A percentile compares a stretch with the other conserved stretches of the same genome.
Evolutionary conservation across 2,888 invertebrate species (phyloP).

Genomic region (Salpingus planirostris): DNA sequence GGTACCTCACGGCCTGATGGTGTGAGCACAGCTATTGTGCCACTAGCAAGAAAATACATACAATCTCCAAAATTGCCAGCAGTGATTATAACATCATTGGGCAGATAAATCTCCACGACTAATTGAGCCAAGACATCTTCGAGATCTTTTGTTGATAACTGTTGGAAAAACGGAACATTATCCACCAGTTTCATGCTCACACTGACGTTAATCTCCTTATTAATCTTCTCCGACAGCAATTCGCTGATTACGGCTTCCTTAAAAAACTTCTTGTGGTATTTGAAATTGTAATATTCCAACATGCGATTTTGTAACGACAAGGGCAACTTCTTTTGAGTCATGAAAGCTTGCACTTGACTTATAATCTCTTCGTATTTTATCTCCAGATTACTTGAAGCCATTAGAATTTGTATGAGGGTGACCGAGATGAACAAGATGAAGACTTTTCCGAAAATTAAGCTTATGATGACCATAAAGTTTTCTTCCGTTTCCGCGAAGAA

Average conservation of each 20-base stretch:
- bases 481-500: no score
- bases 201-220: background rate
- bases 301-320: slow-evolving; percentile 34
- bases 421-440: slow-evolving; percentile 44
- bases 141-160: background rate
- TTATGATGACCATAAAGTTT: slow-evolving; percentile 3
- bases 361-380: slow-evolving; percentile 40
- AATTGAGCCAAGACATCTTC: background rate
- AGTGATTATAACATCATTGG: background rate
- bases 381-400: slow-evolving; percentile 23
- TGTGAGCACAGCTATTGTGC: background rate
- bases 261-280: slow-evolving; percentile 40
- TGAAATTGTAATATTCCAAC: slow-evolving; percentile 36
- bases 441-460: slow-evolving; percentile 14
- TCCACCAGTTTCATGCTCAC: background rate
- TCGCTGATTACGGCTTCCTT: slow-evolving; percentile 23
- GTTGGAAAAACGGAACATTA: background rate
- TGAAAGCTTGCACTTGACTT: slow-evolving; percentile 39
- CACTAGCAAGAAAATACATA: background rate
- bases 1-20: background rate
- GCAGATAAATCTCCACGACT: background rate
- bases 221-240: slow-evolving; percentile 7
- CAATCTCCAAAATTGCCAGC: background rate
- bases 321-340: slow-evolving; percentile 38
- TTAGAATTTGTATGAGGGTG: slow-evolving; percentile 3